These are phyloP conservation scores for Drosophila mauritiana DNA, from an alignment of 1,140 invertebrate genomes.

Conservation along the genomic window DNA sequence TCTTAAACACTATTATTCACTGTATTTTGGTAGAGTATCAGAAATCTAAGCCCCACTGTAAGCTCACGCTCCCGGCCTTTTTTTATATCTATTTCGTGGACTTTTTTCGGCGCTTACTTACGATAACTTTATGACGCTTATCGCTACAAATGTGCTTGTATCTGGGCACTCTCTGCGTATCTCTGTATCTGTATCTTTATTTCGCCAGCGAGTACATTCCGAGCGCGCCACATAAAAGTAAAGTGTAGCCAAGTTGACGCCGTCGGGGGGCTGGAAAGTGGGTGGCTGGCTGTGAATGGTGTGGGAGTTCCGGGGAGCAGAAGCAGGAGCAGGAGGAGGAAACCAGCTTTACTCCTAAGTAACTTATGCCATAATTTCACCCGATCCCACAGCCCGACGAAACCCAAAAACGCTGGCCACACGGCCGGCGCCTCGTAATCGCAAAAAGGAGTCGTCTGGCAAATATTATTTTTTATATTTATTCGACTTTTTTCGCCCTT, in stretches of 20 bases:
- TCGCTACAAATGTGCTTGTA: constrained; percentile 83
- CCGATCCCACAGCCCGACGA: constrained; percentile 32
- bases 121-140: constrained; percentile 83
- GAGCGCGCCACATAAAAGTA: constrained; percentile 77
- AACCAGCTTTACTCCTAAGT: constrained; percentile 68
- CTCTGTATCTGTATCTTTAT: constrained; percentile 80
- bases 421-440: constrained; percentile 53
- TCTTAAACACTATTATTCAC: background rate
- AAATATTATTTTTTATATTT: constrained; percentile 84
- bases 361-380: constrained; percentile 82
- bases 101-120: constrained; percentile 75
- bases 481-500: constrained; percentile 72
- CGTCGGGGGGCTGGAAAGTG: constrained; percentile 14
- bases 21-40: constrained; percentile 7
- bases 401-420: constrained; percentile 44
- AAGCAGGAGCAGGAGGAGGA: constrained; percentile 5
- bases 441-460: constrained; percentile 82
- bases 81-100: constrained; percentile 32
- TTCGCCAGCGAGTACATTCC: constrained; percentile 77
- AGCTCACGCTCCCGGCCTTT: background rate
- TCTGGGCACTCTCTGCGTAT: constrained; percentile 61
- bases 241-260: constrained; percentile 79
- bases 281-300: background rate
- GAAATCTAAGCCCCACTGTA: no score
- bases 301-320: background rate